Evolutionary conservation across 2,797 vertebrate genomes (phyloP).

Genomic region (Mycteria americana): DNA sequence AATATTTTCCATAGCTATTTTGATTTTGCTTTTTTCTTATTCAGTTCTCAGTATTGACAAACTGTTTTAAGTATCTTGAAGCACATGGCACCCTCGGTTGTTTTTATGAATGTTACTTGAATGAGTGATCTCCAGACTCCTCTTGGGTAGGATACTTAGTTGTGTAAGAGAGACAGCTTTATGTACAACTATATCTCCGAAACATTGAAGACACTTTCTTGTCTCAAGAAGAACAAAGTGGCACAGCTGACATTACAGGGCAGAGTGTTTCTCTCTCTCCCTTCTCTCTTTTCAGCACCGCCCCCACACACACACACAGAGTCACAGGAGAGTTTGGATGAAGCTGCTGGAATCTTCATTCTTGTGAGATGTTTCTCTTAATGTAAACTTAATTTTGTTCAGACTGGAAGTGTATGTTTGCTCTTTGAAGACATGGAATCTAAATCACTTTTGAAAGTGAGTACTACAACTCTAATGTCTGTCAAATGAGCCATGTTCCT

Average conservation of each 20-base stretch:
- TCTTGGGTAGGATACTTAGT: neutral
- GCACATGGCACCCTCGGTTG: fast-evolving
- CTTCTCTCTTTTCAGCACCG: neutral
- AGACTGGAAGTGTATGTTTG: neutral
- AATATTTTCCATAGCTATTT: neutral
- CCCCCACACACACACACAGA: too few relatives aligned
- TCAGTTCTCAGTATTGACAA: neutral
- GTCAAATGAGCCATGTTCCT: neutral
- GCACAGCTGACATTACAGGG: neutral
- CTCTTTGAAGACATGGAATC: neutral
- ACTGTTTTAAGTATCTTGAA: neutral
- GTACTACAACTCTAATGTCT: neutral
- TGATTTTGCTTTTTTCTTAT: neutral
- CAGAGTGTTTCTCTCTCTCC: neutral
- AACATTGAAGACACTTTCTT: neutral
- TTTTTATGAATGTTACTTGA: neutral
- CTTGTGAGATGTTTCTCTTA: neutral
- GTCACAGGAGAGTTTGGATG: neutral
- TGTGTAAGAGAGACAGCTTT: neutral
- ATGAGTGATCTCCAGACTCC: neutral
- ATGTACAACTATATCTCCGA: neutral
- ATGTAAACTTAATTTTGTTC: neutral
- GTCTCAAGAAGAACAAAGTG: neutral
- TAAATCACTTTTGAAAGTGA: neutral
- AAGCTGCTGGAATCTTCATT: neutral